Evolutionary conservation across 2,888 invertebrate species (phyloP).

Genomic region (Himalopsyche anomala): DNA sequence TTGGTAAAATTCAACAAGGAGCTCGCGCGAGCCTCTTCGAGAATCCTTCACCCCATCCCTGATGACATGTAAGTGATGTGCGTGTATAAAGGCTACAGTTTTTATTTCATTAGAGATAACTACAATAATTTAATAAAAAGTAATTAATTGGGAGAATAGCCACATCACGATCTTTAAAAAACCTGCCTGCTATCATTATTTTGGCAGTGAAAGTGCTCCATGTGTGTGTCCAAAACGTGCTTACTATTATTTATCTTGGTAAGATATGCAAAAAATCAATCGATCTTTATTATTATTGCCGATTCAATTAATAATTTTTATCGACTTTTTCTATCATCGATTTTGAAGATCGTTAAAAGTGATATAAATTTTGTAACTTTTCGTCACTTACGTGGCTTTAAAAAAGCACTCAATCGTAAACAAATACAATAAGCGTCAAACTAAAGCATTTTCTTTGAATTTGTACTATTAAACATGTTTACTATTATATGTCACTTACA

Average conservation of each 20-base stretch:
- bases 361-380: neutral
- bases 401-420: neutral
- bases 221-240: slow-evolving; percentile 25
- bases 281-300: neutral
- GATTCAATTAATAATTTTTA: neutral
- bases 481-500: too few relatives aligned
- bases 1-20: too few relatives aligned
- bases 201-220: neutral
- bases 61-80: neutral
- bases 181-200: neutral
- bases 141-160: neutral
- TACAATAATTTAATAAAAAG: neutral
- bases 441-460: too few relatives aligned
- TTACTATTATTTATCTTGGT: neutral
- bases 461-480: too few relatives aligned
- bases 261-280: slow-evolving; percentile 22
- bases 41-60: too few relatives aligned
- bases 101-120: neutral
- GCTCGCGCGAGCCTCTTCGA: too few relatives aligned
- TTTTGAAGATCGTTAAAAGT: neutral
- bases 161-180: neutral
- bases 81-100: neutral
- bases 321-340: neutral
- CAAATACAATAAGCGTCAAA: too few relatives aligned
- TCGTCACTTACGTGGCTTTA: neutral